Evolutionary conservation across 2,113 vertebrate genomes (phyloP), one percentile per base, ranked within the genome.

Genomic region (Protomyctophum bolini): DNA sequence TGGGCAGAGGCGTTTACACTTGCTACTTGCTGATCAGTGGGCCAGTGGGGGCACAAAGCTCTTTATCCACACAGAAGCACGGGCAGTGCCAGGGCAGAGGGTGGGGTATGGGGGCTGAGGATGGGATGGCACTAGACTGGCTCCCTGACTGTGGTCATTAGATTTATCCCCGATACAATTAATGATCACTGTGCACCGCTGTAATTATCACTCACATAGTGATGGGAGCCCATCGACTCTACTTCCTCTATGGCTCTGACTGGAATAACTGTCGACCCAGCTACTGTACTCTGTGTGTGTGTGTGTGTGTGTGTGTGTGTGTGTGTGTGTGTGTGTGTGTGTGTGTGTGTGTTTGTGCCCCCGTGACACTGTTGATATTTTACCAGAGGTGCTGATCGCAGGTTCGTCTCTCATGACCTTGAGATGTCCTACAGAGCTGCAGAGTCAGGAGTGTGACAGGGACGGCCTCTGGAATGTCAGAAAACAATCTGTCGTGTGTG

Each of bases 11-110:
- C 79, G 81, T 90, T 89, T 86, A 91, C 91, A 91, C 90, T 89
- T 88, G 89, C 91, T 92, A 91, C 91, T 88, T 89, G 84, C 55
- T 85, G 85, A 79, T 87, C 78, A 79, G 58, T 70, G 73, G 70
- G 81, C 75, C 82, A 67, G 78, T 76, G 81, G 78, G 72, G 77
- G 76, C 83, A 77, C 88, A 90, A 90, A 92, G 87, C 86, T 86
- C 80, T 90, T 91, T 85, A 93, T 91, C 92, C 86, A 65, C 63
- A 86, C 86, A 84, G 87, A 91, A 92, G 86, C 86, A 69, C 60
- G 54, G 68, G 74, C 73, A 77, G 80, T 74, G 74, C 81, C 67
- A 80, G 69, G 57, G 70, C 65, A 56, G 75, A 79, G 75, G 58
- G 58, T 58, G 50, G 1, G 50, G 12, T 10, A 6, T 41, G 9